Base-by-base conservation (phyloP, 1,140 invertebrate species). In the Papilio xuthus region DNA sequence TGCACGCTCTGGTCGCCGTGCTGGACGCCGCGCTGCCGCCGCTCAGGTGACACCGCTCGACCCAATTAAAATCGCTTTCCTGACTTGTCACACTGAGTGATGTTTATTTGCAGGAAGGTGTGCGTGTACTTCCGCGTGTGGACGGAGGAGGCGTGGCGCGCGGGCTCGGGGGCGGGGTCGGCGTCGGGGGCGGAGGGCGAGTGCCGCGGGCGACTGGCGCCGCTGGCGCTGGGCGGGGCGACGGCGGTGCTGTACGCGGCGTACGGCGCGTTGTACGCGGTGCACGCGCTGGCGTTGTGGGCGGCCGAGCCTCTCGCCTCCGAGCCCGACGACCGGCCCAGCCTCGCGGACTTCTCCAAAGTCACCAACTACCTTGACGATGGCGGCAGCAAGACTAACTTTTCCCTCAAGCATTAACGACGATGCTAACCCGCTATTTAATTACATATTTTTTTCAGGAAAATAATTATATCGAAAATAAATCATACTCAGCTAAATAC, bases 1-100 rank as follows among this genome's bases (percentile, higher is more conserved):
- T 93, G 82, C 91, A 92, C 85, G 86, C 85, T 77, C 78, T 90
- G 63, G 84, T 84, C 18, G 81, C 56, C 18, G 76, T 88, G 79
- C 87, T 93, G 0, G 87, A 87, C 60, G 71, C 83, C 26, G 80
- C 86, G 9, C 80, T 93, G 78, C 91, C 91, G 2, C 69, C 82
- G 0, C 50, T 91, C 73, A 86, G 82, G 91, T 93, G 18, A 80
- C 70, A 20, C 10, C 15, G 8, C 10, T 15, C 44, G 12, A 47
- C 10, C 10, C 18, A 20, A 6, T 56, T 56, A 1, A n/a, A n/a
- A n/a, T n/a, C n/a, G n/a, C n/a, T n/a, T n/a, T n/a, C n/a, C n/a
- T n/a, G n/a, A n/a, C n/a, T n/a, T n/a, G n/a, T n/a, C n/a, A n/a
- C n/a, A n/a, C n/a, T n/a, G n/a, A 47, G 13, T 47, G 13, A 60